Evolutionary conservation across 2,888 invertebrate genomes (phyloP).

Genomic region (Drosophila siamana): DNA sequence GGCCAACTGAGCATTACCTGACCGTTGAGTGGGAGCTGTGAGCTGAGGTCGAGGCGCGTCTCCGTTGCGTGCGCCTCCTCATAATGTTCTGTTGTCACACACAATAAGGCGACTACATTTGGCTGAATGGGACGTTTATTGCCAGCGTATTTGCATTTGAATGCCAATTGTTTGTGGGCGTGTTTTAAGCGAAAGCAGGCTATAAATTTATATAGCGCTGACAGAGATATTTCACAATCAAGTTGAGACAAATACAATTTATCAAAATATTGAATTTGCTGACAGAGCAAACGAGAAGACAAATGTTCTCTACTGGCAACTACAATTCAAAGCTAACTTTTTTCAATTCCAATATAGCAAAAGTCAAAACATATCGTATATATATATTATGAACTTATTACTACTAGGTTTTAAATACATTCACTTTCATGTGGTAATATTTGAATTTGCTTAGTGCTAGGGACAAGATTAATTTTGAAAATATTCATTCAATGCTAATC

Average conservation of each 20-base stretch:
- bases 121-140: conserved; percentile 24
- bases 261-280: not conserved
- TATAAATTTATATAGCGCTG: not conserved
- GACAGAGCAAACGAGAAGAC: no score
- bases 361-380: no score
- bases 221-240: conserved; percentile 2
- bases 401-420: no score
- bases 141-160: conserved; percentile 28
- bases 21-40: conserved; percentile 29
- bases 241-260: not conserved
- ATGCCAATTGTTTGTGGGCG: conserved; percentile 9
- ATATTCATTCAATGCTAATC: no score
- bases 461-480: no score
- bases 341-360: no score
- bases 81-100: conserved; percentile 43
- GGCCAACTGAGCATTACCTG: conserved; percentile 42
- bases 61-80: conserved; percentile 59
- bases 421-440: no score
- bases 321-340: no score
- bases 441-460: no score
- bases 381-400: no score
- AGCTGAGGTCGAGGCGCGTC: not conserved
- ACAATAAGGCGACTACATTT: conserved; percentile 45
- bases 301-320: no score
- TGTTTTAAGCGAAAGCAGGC: not conserved